Base-by-base conservation (phyloP, 2,888 invertebrate species). In the Tenthredo distinguenda region DNA sequence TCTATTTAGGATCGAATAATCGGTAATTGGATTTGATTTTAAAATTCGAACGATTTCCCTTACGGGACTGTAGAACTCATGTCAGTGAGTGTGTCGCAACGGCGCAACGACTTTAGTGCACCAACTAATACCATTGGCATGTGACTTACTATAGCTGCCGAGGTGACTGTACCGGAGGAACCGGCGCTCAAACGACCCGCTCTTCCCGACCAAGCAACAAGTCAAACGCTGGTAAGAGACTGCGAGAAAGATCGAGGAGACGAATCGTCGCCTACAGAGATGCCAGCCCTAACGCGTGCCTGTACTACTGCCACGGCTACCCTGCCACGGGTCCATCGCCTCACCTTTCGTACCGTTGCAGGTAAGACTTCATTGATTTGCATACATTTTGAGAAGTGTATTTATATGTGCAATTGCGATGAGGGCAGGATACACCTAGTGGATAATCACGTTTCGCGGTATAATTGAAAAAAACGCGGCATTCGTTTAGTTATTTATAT, bases 271-370 rank as follows among this genome's bases (percentile, higher is more conserved):
- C 81, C 81, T 50, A 31, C 55, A 62, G 81, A 81, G 62, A 91
- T 91, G 91, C 90, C 91, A 84, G 89, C 89, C 85, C 88, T 92
- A 81, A 91, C 90, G 83, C 89, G 90, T 81, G 89, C 89, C 77
- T 90, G 88, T 85, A 87, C 91, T 86, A 90, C 91, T 87, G 89
- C 88, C 83, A 62, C 81, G n/a, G 58, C 81, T 15, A 89, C 90
- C 84, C 88, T 92, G 72, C 91, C 91, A 40, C 88, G 91, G 55
- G 88, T 92, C 85, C 91, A 91, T 86, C 89, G 89, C 26, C 88
- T 91, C 68, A 89, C 89, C 84, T 89, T 91, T 74, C 87, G 88
- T 15, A 86, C 89, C 37, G 87, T 89, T 18, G 81, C 87, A 87
- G 88, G 92, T 91, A 58, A 91, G 90, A 81, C 58, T 40, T 40